Conservation (phyloP, 2,888 invertebrate genomes). For the Pimpla rufipes region DNA sequence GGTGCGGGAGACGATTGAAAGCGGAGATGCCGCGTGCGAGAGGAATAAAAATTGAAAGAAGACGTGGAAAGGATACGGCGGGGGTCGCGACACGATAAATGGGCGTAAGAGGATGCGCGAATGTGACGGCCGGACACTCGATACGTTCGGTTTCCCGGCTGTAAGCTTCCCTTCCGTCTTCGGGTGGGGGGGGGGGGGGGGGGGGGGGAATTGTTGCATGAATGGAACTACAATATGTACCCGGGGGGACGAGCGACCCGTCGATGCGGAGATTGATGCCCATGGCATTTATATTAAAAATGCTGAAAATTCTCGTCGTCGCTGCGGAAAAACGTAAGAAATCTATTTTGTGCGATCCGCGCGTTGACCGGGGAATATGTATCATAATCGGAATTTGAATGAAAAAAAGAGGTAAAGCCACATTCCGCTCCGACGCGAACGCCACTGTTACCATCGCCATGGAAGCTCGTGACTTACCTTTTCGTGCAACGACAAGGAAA, state of each 20-base stretch:
- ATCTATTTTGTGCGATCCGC: neutral
- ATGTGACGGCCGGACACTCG: slow-evolving; percentile 31
- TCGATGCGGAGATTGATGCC: slow-evolving; percentile 4
- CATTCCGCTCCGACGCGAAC: neutral
- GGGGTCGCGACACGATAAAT: slow-evolving; percentile 12
- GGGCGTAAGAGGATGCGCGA: slow-evolving; percentile 28
- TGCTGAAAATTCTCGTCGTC: slow-evolving; percentile 4
- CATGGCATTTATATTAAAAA: slow-evolving; percentile 47
- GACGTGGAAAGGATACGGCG: slow-evolving; percentile 1
- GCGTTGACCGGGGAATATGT: neutral
- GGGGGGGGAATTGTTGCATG: neutral
- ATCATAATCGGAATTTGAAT: neutral
- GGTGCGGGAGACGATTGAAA: slow-evolving; percentile 20
- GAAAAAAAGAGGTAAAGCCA: neutral
- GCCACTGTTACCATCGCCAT: neutral
- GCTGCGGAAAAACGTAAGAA: neutral
- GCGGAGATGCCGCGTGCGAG: slow-evolving; percentile 14
- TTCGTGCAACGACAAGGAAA: neutral
- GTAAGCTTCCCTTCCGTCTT: slow-evolving; percentile 3
- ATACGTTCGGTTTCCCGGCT: slow-evolving; percentile 35
- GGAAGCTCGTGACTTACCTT: neutral
- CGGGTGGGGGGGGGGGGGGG: neutral
- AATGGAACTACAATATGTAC: slow-evolving; percentile 16
- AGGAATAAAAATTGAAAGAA: slow-evolving; percentile 16
- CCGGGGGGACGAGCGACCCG: neutral